Conservation (phyloP, 2,888 invertebrate species). For the Pharmacophagus antenor region DNA sequence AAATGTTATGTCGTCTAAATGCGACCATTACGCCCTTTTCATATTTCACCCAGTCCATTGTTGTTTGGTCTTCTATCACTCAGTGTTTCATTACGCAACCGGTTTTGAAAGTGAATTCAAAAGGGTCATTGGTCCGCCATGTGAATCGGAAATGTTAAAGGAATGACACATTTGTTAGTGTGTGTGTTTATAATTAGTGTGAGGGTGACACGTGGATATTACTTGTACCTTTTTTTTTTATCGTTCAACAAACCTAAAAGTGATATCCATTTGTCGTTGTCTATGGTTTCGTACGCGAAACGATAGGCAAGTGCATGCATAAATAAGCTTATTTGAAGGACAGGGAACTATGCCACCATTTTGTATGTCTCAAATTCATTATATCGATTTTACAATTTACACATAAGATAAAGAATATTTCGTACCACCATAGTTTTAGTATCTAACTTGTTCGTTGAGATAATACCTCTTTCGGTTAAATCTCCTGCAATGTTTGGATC, state of each 20-base stretch:
- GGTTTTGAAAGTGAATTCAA: slow-evolving; percentile 7
- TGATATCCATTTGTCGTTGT: slow-evolving; percentile 48
- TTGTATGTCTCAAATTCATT: slow-evolving; percentile 43
- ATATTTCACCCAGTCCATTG: slow-evolving; percentile 2
- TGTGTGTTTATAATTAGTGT: slow-evolving; percentile 63
- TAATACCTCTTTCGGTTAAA: slow-evolving; percentile 37
- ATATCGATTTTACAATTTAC: slow-evolving; percentile 37
- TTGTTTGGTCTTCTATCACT: slow-evolving; percentile 28
- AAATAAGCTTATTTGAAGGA: slow-evolving; percentile 71
- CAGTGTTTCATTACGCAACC: background rate
- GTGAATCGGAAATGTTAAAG: slow-evolving; percentile 46
- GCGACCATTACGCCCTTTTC: slow-evolving; percentile 35
- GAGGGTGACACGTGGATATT: slow-evolving; percentile 47
- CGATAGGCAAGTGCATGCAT: slow-evolving; percentile 64
- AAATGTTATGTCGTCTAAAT: slow-evolving; percentile 37
- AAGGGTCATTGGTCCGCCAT: slow-evolving; percentile 36
- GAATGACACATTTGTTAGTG: slow-evolving; percentile 70
- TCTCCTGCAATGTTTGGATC: slow-evolving; percentile 20
- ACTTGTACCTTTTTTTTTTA: slow-evolving; percentile 22
- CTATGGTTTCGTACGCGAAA: slow-evolving; percentile 43
- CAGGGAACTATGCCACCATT: slow-evolving; percentile 66
- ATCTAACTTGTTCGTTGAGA: slow-evolving; percentile 30
- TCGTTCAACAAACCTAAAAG: slow-evolving; percentile 32
- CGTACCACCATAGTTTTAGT: slow-evolving; percentile 46
- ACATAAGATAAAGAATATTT: slow-evolving; percentile 32